A percentile compares a stretch with the other conserved stretches of the same genome.
phyloP scores from a whole-genome alignment of 2,888 invertebrate species.

The Acleris literana region DNA sequence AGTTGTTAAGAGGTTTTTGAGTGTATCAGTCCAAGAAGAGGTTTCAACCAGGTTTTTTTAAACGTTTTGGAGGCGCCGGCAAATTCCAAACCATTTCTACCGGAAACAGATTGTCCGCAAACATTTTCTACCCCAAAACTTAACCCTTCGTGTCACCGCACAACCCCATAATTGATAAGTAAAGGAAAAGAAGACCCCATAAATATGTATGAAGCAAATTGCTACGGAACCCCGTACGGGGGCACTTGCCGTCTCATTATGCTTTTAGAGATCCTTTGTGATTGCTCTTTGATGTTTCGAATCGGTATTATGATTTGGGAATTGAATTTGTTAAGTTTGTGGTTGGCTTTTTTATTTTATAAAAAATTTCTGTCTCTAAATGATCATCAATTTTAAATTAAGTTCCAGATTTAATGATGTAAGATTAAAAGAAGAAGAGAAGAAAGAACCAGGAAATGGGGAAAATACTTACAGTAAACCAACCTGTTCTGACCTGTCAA shows the following conservation, averaged over 20 bases:
- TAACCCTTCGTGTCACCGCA: constrained; percentile 68
- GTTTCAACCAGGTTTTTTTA: no score
- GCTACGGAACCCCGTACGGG: constrained; percentile 78
- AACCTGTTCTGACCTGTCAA: no score
- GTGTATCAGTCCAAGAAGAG: no score
- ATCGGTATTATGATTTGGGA: constrained; percentile 46
- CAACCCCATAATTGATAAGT: constrained; percentile 83
- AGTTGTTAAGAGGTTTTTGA: no score
- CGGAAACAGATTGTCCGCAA: constrained; percentile 25
- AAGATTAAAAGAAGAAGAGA: no score
- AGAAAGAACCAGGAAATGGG: no score
- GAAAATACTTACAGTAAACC: no score
- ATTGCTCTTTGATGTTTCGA: constrained; percentile 74
- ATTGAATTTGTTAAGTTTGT: constrained; percentile 16
- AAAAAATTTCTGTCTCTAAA: not conserved
- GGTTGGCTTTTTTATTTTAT: constrained; percentile 12
- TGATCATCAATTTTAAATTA: no score
- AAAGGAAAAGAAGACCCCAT: constrained; percentile 83
- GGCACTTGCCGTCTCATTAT: constrained; percentile 82
- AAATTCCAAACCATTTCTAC: constrained; percentile 6
- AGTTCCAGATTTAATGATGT: no score
- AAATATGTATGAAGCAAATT: constrained; percentile 83
- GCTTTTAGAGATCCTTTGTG: constrained; percentile 80
- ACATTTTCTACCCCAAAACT: constrained; percentile 27
- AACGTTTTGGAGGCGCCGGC: no score